These are phyloP conservation scores for Drosophila lacteicornis DNA, from an alignment of 1,140 invertebrate species.

Conservation along the genomic window DNA sequence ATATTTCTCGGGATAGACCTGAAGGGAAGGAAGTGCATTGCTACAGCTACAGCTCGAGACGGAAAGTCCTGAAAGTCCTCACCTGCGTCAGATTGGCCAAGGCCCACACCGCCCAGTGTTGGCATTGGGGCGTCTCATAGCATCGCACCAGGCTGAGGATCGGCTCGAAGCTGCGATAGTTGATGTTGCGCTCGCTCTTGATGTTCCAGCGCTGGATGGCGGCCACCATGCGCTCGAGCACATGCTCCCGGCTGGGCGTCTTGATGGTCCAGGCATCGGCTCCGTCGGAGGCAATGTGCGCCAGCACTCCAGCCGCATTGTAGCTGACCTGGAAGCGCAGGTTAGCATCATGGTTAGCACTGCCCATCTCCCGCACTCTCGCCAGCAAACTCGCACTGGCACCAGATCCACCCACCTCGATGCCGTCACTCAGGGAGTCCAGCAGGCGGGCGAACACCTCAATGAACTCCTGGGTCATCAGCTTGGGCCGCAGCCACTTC, in stretches of 20 bases:
- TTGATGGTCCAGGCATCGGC: slow-evolving; percentile 92
- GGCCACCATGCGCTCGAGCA: slow-evolving; percentile 90
- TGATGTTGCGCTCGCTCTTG: slow-evolving; percentile 95
- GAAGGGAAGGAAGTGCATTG: not conserved
- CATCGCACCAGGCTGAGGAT: slow-evolving; percentile 92
- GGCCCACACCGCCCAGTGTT: slow-evolving; percentile 99
- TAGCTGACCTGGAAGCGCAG: slow-evolving; percentile 92
- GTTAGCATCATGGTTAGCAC: slow-evolving; percentile 69
- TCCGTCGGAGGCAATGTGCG: slow-evolving; percentile 97
- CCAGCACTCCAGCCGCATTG: slow-evolving; percentile 97
- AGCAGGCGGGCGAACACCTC: slow-evolving; percentile 94
- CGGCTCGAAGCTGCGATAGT: slow-evolving; percentile 97
- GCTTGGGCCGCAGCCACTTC: slow-evolving; percentile 90
- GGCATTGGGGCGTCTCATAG: slow-evolving; percentile 94
- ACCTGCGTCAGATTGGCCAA: slow-evolving; percentile 97
- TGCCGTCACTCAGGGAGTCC: slow-evolving; percentile 94
- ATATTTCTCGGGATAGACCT: slow-evolving; percentile 91
- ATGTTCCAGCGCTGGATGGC: slow-evolving; percentile 96
- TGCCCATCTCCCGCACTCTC: slow-evolving; percentile 56
- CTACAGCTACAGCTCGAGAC: not conserved
- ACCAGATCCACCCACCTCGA: slow-evolving; percentile 89
- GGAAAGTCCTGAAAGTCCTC: slow-evolving; percentile 4
- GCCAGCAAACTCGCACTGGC: slow-evolving; percentile 32
- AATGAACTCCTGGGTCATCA: slow-evolving; percentile 95
- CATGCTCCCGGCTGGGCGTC: slow-evolving; percentile 89